Evolutionary conservation across 2,888 invertebrate genomes (phyloP), one percentile per base, ranked within the genome.

Genomic region (Vesta saturnalis): DNA sequence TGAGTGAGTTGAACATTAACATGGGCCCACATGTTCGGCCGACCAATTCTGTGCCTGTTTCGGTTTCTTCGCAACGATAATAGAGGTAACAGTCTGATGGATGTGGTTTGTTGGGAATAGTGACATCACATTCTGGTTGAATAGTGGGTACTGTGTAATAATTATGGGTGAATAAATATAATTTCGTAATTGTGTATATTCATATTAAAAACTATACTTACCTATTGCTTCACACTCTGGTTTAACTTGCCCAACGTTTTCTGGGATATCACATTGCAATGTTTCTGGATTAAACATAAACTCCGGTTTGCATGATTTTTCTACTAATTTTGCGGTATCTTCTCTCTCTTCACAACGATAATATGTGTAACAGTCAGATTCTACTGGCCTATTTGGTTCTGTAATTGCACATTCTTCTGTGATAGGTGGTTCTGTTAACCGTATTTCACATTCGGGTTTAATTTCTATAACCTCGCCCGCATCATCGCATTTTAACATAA

Each of bases 261-360:
- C 18, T 3, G 18, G 12, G n/a, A 52, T 19, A 19, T 52, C 52
- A n/a, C 52, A 52, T 21, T 52, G 52, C 21, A 52, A 10, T 10
- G 19, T 52, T 12, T 19, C n/a, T 3, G 52, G 52, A 19, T 52
- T 52, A 18, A 52, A 52, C 52, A 52, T 52, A 21, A 52, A 52
- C n/a, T 52, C 52, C 1, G 52, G 52, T 12, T 18, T 19, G 52
- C 52, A 52, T 1, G 52, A 19, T 8, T 52, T 52, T 21, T 5
- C n/a, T 8, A 18, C n/a, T 19, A 52, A 10, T 21, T 19, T 10
- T 12, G 12, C 1, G n/a, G 1, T n/a, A n/a, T 18, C 12, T 19
- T 52, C 52, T 19, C 1, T 19, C n/a, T 52, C 18, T 18, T 52
- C 52, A 8, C 52, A 52, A 5, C n/a, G 18, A n/a, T 52, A 19